These are phyloP conservation scores for Pogonus chalceus DNA, from an alignment of 1,140 invertebrate genomes.

Conservation along the genomic window DNA sequence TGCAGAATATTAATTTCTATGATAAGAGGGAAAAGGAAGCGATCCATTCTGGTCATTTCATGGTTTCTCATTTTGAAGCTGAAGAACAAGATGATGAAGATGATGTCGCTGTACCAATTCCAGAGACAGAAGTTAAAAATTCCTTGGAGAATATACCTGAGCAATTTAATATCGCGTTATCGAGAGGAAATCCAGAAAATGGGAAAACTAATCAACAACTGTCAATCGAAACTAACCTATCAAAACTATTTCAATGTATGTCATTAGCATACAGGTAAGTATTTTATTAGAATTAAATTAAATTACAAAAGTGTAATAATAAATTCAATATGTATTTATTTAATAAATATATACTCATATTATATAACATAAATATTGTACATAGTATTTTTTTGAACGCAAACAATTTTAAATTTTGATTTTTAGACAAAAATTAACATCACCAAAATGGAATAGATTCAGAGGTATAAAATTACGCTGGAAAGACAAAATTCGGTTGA, in stretches of 20 bases:
- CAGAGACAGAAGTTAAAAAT: conserved; percentile 48
- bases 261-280: conserved; percentile 89
- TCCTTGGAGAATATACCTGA: conserved; percentile 24
- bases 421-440: conserved; percentile 93
- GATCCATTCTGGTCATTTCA: conserved; percentile 96
- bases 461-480: conserved; percentile 92
- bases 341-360: too few relatives aligned
- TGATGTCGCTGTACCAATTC: conserved; percentile 63
- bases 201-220: conserved; percentile 46
- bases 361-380: too few relatives aligned
- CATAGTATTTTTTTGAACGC: too few relatives aligned
- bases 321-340: too few relatives aligned
- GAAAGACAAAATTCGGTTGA: conserved; percentile 97
- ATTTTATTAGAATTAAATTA: neutral
- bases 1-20: neutral
- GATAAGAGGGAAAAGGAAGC: conserved; percentile 44
- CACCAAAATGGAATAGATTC: conserved; percentile 99
- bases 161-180: conserved; percentile 12
- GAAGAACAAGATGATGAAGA: conserved; percentile 84
- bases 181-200: conserved; percentile 18
- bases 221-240: conserved; percentile 85
- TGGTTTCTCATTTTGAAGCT: conserved; percentile 93
- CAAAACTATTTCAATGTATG: conserved; percentile 94
- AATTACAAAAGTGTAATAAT: too few relatives aligned
- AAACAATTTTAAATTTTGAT: too few relatives aligned